These are phyloP conservation scores for Indicator indicator DNA, from an alignment of 2,113 vertebrate species.

Conservation along the genomic window DNA sequence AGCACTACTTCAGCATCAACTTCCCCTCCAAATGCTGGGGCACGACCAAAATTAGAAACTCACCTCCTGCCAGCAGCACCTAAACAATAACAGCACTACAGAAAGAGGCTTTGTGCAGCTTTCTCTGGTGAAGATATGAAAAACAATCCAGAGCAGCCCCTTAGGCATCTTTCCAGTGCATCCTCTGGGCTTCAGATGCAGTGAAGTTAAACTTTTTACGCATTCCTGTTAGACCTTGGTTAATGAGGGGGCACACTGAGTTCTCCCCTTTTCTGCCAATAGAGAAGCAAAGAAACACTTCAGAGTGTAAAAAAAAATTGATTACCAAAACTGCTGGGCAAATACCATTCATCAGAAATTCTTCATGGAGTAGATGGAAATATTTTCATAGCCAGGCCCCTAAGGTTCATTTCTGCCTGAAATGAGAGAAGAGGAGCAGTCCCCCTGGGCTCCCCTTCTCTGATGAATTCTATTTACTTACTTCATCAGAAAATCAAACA, in stretches of 20 bases:
- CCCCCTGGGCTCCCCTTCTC: not conserved
- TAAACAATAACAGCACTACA: slow-evolving; percentile 45
- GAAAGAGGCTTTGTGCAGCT: not conserved
- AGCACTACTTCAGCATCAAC: slow-evolving; percentile 30
- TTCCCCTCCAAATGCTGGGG: slow-evolving; percentile 53
- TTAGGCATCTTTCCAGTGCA: not conserved
- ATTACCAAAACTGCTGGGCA: not conserved
- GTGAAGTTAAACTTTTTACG: not conserved
- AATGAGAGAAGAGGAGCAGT: not conserved
- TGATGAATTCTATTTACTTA: not conserved
- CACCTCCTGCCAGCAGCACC: slow-evolving; percentile 39
- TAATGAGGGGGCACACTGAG: not conserved
- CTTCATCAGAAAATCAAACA: not conserved
- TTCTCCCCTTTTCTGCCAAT: not conserved
- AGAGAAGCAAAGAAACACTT: not conserved
- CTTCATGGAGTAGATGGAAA: not conserved
- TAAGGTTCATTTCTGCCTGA: not conserved
- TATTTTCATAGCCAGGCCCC: not conserved
- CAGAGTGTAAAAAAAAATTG: not conserved
- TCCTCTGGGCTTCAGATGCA: not conserved
- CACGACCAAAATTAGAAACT: slow-evolving; percentile 58
- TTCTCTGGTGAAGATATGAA: not conserved
- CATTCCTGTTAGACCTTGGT: not conserved
- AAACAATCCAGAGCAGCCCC: not conserved
- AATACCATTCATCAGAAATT: not conserved